phyloP scores from a whole-genome alignment of 2,888 invertebrate genomes.

The Pomacea canaliculata region DNA sequence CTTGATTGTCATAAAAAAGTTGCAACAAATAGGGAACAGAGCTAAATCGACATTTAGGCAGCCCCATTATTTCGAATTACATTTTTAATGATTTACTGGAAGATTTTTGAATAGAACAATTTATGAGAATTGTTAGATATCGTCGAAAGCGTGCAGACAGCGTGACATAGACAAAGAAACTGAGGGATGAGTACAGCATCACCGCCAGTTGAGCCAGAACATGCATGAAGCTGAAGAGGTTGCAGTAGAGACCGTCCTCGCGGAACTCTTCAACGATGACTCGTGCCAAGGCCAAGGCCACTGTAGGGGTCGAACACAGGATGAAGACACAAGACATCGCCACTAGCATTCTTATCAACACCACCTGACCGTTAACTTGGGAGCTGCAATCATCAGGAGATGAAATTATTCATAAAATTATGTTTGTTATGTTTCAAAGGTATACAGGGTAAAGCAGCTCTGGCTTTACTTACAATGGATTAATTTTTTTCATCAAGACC shows the following conservation, averaged over 20 bases:
- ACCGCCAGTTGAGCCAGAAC: not conserved
- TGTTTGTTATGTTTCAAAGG: no score
- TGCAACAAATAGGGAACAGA: no score
- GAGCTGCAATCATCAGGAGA: not conserved
- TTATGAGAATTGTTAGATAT: not conserved
- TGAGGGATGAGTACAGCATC: not conserved
- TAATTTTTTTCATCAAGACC: no score
- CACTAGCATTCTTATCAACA: not conserved
- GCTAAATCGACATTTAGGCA: no score
- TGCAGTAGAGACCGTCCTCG: not conserved
- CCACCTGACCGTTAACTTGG: not conserved
- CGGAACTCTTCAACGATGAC: not conserved
- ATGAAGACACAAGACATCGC: constrained; percentile 2
- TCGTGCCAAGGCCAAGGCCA: not conserved
- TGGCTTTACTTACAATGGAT: no score
- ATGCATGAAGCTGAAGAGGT: not conserved
- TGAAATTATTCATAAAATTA: no score
- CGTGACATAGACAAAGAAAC: not conserved
- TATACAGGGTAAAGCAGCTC: no score
- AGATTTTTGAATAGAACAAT: not conserved
- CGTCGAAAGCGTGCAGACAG: not conserved
- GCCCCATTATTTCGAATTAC: no score
- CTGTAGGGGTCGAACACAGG: not conserved
- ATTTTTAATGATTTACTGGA: no score
- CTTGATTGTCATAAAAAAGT: no score